phyloP scores from a whole-genome alignment of 2,888 invertebrate genomes.

The Tetrapedia diversipes region DNA sequence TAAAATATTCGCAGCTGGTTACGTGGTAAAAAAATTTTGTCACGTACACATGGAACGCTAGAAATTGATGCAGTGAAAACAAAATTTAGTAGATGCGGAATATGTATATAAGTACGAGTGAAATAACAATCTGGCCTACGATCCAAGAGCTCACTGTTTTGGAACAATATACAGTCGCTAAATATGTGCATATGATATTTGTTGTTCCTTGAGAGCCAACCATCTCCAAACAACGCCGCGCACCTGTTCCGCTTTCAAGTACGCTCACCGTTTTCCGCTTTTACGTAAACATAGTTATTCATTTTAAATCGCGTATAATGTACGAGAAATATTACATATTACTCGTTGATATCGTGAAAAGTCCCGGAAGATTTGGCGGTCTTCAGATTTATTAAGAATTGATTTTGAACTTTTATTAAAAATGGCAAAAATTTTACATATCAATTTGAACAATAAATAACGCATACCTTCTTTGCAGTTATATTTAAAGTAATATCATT shows the following conservation, averaged over 20 bases:
- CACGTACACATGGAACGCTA: conserved; percentile 4
- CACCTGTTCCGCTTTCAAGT: conserved; percentile 66
- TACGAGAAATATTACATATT: background rate
- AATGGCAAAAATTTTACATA: no score
- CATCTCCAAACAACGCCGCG: conserved; percentile 68
- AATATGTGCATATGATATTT: conserved; percentile 77
- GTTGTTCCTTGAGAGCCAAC: conserved; percentile 64
- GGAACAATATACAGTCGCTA: conserved; percentile 72
- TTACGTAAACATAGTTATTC: conserved; percentile 68
- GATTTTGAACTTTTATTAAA: background rate
- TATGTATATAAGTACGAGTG: conserved; percentile 40
- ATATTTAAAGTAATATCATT: no score
- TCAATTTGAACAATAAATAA: no score
- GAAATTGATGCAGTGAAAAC: conserved; percentile 47
- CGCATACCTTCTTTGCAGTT: no score
- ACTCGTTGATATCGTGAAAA: background rate
- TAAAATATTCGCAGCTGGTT: no score
- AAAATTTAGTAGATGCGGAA: conserved; percentile 40
- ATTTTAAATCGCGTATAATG: conserved; percentile 25
- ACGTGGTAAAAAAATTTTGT: conserved; percentile 3
- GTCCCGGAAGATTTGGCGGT: background rate
- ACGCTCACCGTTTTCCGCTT: conserved; percentile 62
- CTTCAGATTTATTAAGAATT: background rate
- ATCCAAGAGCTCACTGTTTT: conserved; percentile 70
- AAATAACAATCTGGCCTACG: conserved; percentile 65